Conservation (phyloP, 2,797 vertebrate genomes). For the Tolypeutes matacus region DNA sequence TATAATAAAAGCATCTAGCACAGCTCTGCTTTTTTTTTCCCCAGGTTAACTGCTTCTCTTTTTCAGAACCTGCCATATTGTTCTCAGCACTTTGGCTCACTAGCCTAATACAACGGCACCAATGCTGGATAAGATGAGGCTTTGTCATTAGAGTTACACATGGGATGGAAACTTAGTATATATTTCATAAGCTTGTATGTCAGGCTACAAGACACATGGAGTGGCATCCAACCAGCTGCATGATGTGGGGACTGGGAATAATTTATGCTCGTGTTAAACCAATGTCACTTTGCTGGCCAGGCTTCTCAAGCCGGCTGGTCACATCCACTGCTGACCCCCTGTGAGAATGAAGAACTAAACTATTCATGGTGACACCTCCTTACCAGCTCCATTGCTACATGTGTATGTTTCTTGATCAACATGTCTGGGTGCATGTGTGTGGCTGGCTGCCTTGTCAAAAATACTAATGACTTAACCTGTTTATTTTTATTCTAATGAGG, state of each 20-base stretch:
- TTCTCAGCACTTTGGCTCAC: neutral
- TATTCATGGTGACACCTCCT: neutral
- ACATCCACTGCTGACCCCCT: neutral
- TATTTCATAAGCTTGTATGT: neutral
- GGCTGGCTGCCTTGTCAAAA: neutral
- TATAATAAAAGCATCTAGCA: neutral
- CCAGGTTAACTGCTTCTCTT: neutral
- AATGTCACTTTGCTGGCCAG: neutral
- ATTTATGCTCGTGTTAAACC: neutral
- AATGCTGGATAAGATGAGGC: neutral
- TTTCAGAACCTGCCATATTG: neutral
- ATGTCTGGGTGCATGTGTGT: neutral
- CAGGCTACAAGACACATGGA: neutral
- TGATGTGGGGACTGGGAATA: neutral
- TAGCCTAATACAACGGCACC: neutral
- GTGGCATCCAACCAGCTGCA: neutral
- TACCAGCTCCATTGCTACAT: neutral
- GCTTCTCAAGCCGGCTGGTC: neutral
- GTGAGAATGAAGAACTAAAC: neutral
- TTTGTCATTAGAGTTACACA: neutral
- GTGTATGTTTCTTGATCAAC: neutral
- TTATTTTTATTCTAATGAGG: conserved; percentile 48
- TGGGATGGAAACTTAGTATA: neutral
- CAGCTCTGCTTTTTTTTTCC: neutral
- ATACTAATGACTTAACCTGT: conserved; percentile 62